Evolutionary conservation across 2,888 invertebrate genomes (phyloP).

Genomic region (Gastrophysa polygoni): DNA sequence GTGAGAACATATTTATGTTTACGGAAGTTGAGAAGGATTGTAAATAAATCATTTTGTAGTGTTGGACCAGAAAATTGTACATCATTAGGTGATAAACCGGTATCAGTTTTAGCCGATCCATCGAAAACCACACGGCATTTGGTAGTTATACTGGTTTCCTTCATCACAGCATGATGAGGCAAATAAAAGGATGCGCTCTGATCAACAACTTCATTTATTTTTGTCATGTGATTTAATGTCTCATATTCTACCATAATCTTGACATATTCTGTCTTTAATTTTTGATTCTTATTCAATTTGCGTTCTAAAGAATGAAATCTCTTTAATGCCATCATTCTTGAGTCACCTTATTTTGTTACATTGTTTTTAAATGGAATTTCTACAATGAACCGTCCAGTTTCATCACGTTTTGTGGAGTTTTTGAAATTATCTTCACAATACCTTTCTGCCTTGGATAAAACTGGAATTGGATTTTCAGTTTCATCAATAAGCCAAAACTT

Average conservation of each 20-base stretch:
- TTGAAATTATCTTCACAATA: constrained; percentile 14
- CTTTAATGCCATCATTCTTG: constrained; percentile 25
- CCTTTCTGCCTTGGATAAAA: not conserved
- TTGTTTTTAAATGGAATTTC: constrained; percentile 23
- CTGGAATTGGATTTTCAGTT: not conserved
- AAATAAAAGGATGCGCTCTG: constrained; percentile 1
- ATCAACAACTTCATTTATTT: constrained; percentile 5
- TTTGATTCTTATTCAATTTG: constrained; percentile 19
- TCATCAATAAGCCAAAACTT: constrained; percentile 15
- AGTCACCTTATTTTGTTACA: constrained; percentile 26
- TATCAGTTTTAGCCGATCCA: constrained; percentile 20
- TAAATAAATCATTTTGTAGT: constrained; percentile 23
- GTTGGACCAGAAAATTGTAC: constrained; percentile 21
- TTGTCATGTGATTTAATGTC: too few species aligned
- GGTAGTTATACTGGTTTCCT: constrained; percentile 23
- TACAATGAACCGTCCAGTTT: constrained; percentile 25
- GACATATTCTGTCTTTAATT: constrained; percentile 21
- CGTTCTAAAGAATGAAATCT: constrained; percentile 31
- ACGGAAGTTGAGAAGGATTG: constrained; percentile 13
- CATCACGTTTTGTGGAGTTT: not conserved
- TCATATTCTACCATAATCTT: constrained; percentile 29
- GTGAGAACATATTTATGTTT: constrained; percentile 10
- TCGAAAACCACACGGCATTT: constrained; percentile 32
- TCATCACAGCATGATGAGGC: constrained; percentile 30
- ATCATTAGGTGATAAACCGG: constrained; percentile 27